Conservation (phyloP, 2,888 invertebrate genomes). For the Drosophila neotestacea region DNA sequence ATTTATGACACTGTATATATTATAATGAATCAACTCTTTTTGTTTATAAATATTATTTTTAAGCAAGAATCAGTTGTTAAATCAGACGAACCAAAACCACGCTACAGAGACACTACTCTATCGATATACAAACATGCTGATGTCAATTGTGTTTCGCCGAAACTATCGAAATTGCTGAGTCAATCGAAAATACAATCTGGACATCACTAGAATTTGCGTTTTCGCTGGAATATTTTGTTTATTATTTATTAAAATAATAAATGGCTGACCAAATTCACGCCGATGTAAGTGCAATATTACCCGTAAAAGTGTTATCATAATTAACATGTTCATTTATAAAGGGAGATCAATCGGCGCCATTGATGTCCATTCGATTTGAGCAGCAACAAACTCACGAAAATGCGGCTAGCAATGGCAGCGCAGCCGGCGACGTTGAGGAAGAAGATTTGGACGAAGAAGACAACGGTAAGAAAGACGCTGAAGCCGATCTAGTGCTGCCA, state of each 20-base stretch:
- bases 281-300: conserved; percentile 65
- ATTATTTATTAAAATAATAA: conserved; percentile 48
- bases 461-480: conserved; percentile 86
- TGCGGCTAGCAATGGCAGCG: conserved; percentile 87
- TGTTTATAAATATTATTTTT: neutral
- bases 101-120: conserved; percentile 11
- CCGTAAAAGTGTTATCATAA: neutral
- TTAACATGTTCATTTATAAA: neutral
- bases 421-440: conserved; percentile 80
- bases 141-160: neutral
- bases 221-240: conserved; percentile 53
- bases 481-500: conserved; percentile 89
- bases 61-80: neutral
- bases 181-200: conserved; percentile 33
- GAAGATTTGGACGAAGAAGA: conserved; percentile 76
- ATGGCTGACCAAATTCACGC: conserved; percentile 79
- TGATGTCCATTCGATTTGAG: conserved; percentile 86
- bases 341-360: conserved; percentile 85
- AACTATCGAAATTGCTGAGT: conserved; percentile 1
- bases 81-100: conserved; percentile 9
- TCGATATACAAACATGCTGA: conserved; percentile 29
- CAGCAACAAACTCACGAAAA: conserved; percentile 56
- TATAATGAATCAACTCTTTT: neutral
- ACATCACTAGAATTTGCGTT: conserved; percentile 59
- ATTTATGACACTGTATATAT: neutral